Evolutionary conservation across 2,113 vertebrate species (phyloP).

Genomic region (Ivindomyrus marchei): DNA sequence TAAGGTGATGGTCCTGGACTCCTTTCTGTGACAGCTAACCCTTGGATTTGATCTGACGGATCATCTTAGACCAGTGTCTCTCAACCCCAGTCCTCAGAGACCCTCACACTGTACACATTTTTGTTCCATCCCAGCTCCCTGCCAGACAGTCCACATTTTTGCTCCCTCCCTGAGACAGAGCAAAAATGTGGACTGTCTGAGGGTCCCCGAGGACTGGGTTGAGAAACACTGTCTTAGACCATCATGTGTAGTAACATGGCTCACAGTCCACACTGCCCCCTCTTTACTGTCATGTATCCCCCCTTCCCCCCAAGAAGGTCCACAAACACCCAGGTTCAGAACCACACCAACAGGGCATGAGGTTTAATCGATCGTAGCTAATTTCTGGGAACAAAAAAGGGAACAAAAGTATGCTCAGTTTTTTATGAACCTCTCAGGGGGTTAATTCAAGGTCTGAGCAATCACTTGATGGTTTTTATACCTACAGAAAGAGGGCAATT

Average conservation of each 20-base stretch:
- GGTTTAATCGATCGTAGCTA: neutral
- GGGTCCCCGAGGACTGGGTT: neutral
- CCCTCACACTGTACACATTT: neutral
- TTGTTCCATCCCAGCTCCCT: neutral
- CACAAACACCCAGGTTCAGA: neutral
- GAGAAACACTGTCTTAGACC: neutral
- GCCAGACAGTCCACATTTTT: neutral
- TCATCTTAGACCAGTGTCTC: neutral
- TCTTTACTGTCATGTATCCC: neutral
- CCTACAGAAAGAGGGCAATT: neutral
- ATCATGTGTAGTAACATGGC: neutral
- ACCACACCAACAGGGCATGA: neutral
- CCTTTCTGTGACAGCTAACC: neutral
- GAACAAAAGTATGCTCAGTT: neutral
- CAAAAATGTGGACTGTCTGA: neutral
- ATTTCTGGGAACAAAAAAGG: slow-evolving; percentile 4
- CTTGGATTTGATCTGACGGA: neutral
- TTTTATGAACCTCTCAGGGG: neutral
- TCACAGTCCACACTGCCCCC: neutral
- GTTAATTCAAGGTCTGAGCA: slow-evolving; percentile 14
- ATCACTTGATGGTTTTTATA: neutral
- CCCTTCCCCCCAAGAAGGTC: neutral
- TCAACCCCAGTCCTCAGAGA: neutral
- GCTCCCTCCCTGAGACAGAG: neutral
- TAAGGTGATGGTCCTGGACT: neutral